A percentile compares a stretch with the other conserved stretches of the same genome.
These are phyloP conservation scores for Euphydryas editha DNA, from an alignment of 2,888 invertebrate genomes.

Conservation along the genomic window DNA sequence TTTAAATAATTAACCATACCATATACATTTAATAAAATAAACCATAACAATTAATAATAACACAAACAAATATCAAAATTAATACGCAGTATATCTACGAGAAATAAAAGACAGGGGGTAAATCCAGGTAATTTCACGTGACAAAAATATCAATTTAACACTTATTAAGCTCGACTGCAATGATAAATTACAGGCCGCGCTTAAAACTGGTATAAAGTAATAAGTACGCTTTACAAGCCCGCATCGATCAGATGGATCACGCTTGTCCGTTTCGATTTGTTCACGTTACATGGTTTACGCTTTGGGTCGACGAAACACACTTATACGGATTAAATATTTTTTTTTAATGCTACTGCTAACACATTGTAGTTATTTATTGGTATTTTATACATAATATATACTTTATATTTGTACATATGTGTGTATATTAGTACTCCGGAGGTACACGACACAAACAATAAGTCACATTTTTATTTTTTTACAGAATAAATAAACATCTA, in stretches of 20 bases:
- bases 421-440: too few relatives aligned
- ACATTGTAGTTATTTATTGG: too few relatives aligned
- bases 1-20: too few relatives aligned
- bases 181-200: conserved; percentile 28
- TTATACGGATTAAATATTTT: background rate
- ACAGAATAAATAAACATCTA: too few relatives aligned
- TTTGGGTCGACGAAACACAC: conserved; percentile 6
- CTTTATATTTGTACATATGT: too few relatives aligned
- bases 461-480: too few relatives aligned
- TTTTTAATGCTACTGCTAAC: too few relatives aligned
- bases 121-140: conserved; percentile 14
- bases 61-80: too few relatives aligned
- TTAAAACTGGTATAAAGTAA: conserved; percentile 33
- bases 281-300: conserved; percentile 21
- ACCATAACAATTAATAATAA: too few relatives aligned
- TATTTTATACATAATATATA: too few relatives aligned
- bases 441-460: too few relatives aligned
- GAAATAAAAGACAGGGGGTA: background rate
- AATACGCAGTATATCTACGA: background rate
- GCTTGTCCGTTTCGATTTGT: conserved; percentile 31
- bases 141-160: conserved; percentile 12
- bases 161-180: conserved; percentile 8
- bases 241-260: conserved; percentile 35
- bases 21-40: too few relatives aligned
- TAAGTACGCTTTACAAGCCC: conserved; percentile 29